phyloP scores from a whole-genome alignment of 2,113 vertebrate genomes.

The Hippolais icterina region DNA sequence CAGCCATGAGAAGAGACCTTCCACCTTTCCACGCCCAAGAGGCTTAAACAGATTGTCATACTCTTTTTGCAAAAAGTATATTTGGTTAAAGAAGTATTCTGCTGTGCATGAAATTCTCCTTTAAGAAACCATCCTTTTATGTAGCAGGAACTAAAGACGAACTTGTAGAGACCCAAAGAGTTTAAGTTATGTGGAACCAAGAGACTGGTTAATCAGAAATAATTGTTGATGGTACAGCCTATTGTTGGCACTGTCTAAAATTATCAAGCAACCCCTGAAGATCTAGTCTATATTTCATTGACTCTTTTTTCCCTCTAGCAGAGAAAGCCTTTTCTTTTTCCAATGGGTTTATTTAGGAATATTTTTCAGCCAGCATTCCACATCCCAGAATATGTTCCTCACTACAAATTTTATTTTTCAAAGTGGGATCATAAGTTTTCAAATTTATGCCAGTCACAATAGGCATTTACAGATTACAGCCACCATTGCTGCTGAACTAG shows the following conservation, averaged over 20 bases:
- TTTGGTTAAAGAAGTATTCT: neutral
- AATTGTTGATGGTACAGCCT: neutral
- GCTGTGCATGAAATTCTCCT: neutral
- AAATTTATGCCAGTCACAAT: neutral
- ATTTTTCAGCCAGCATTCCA: neutral
- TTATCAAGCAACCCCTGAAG: neutral
- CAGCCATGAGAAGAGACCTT: neutral
- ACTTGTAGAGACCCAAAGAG: fast-evolving
- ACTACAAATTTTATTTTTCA: neutral
- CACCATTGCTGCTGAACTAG: neutral
- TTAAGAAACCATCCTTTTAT: neutral
- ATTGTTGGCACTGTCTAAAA: neutral
- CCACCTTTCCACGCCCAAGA: neutral
- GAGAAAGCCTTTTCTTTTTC: neutral
- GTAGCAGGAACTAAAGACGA: neutral
- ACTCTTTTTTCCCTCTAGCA: neutral
- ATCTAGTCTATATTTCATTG: neutral
- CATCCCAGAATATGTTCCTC: neutral
- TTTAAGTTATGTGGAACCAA: neutral
- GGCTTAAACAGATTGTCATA: neutral
- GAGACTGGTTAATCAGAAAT: neutral
- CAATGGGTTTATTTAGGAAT: neutral
- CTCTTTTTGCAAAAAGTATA: neutral
- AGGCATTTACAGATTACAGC: neutral
- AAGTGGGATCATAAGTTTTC: neutral